phyloP scores from a whole-genome alignment of 2,888 invertebrate genomes.

The Drosophila mimetica region DNA sequence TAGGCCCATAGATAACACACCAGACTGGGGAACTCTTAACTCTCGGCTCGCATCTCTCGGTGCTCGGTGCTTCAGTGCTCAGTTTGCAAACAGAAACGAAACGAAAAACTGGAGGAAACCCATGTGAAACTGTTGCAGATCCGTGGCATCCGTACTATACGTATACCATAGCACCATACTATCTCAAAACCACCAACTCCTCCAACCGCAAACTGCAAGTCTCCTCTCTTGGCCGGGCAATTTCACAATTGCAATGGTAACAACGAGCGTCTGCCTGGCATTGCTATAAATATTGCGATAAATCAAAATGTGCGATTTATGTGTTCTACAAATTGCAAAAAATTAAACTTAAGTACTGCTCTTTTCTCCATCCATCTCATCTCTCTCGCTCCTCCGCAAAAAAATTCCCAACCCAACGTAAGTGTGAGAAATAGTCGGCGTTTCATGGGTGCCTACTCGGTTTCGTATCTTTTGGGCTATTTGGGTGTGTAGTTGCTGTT shows the following conservation, averaged over 20 bases:
- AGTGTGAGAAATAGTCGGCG: constrained; percentile 79
- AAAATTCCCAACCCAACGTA: constrained; percentile 20
- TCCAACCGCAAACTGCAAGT: constrained; percentile 14
- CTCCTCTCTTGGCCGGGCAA: constrained; percentile 47
- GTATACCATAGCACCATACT: constrained; percentile 3
- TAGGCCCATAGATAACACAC: constrained; percentile 78
- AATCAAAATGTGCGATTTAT: constrained; percentile 81
- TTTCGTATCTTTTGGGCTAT: constrained; percentile 39
- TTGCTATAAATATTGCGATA: constrained; percentile 80
- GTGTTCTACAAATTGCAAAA: constrained; percentile 81
- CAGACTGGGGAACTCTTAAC: constrained; percentile 37
- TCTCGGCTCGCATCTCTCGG: constrained; percentile 41
- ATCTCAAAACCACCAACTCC: constrained; percentile 26
- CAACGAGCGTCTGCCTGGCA: constrained; percentile 73
- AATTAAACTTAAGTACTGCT: constrained; percentile 80
- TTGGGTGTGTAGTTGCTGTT: constrained; percentile 45
- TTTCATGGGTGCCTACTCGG: constrained; percentile 46
- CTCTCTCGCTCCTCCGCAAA: background rate
- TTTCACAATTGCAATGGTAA: constrained; percentile 77
- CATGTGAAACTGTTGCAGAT: constrained; percentile 51
- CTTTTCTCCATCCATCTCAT: constrained; percentile 35
- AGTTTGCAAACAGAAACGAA: constrained; percentile 29
- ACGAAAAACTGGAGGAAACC: constrained; percentile 28
- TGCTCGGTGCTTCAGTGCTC: constrained; percentile 8
- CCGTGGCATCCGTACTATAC: constrained; percentile 10